These are phyloP conservation scores for Vombatus ursinus DNA, from an alignment of 2,113 vertebrate genomes.

Conservation along the genomic window DNA sequence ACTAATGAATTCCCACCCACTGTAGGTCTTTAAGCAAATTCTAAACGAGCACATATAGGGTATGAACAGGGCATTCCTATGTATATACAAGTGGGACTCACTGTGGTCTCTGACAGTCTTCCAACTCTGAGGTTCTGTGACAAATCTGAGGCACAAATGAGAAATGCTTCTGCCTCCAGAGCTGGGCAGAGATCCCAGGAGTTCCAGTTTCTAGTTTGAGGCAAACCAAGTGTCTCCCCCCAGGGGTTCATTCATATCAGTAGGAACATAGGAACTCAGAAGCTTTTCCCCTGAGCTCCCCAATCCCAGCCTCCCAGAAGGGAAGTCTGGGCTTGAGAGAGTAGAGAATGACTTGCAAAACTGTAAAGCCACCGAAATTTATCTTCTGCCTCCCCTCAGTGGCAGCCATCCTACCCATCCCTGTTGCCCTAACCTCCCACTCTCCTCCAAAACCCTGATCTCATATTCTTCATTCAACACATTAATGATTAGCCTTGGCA, in stretches of 20 bases:
- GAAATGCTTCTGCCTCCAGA: background rate
- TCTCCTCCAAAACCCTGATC: background rate
- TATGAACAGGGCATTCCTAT: background rate
- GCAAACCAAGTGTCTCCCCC: background rate
- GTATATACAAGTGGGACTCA: background rate
- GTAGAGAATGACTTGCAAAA: background rate
- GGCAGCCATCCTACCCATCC: background rate
- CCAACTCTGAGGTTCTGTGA: background rate
- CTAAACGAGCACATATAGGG: background rate
- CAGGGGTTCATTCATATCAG: background rate
- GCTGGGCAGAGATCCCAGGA: background rate
- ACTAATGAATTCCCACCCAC: background rate
- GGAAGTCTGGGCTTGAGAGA: background rate
- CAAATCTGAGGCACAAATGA: background rate
- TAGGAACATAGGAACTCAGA: background rate
- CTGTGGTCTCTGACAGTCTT: background rate
- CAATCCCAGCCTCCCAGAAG: background rate
- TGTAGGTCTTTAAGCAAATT: background rate
- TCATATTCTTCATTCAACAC: background rate
- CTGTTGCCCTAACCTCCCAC: background rate
- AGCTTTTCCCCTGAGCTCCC: background rate
- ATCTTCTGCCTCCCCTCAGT: background rate
- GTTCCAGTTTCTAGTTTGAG: background rate
- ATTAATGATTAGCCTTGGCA: background rate
- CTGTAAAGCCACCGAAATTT: background rate